Conservation (phyloP, 2,113 vertebrate genomes). For the Hippocampus guttulatus region DNA sequence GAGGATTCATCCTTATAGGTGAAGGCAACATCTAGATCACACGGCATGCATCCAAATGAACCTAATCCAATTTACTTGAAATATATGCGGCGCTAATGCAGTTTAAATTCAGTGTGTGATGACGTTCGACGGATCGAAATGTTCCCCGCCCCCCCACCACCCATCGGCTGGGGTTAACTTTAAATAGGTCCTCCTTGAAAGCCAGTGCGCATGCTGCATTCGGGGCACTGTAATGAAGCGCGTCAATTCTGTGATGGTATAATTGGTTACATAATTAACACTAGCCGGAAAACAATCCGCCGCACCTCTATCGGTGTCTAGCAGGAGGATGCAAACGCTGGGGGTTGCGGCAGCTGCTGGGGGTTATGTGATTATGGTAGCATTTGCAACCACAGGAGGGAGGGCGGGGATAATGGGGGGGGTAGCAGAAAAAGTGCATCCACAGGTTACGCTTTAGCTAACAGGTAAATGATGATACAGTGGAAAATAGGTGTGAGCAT, state of each 20-base stretch:
- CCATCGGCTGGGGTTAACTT: conserved; percentile 30
- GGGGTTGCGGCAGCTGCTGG: conserved; percentile 33
- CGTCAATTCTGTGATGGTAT: conserved; percentile 60
- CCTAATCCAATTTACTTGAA: conserved; percentile 29
- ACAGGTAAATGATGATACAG: conserved; percentile 33
- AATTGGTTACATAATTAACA: conserved; percentile 73
- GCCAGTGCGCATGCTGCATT: conserved; percentile 43
- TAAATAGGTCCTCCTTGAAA: conserved; percentile 51
- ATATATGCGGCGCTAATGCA: conserved; percentile 26
- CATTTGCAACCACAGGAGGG: conserved; percentile 28
- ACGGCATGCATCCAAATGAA: conserved; percentile 31
- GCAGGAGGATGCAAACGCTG: conserved; percentile 42
- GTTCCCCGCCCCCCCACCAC: conserved; percentile 7
- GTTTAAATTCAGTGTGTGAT: conserved; percentile 32
- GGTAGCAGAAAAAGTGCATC: conserved; percentile 20
- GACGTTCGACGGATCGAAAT: conserved; percentile 23
- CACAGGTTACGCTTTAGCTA: conserved; percentile 31
- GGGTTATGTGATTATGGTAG: conserved; percentile 49
- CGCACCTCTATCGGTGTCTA: conserved; percentile 56
- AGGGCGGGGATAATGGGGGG: background rate
- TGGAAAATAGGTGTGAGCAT: background rate
- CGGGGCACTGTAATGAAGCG: conserved; percentile 63
- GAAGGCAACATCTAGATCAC: conserved; percentile 2
- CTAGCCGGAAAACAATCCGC: conserved; percentile 61
- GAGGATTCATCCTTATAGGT: conserved; percentile 4